A percentile compares a stretch with the other conserved stretches of the same genome.
phyloP scores from a whole-genome alignment of 2,888 invertebrate genomes.

The Epistrophe grossulariae region DNA sequence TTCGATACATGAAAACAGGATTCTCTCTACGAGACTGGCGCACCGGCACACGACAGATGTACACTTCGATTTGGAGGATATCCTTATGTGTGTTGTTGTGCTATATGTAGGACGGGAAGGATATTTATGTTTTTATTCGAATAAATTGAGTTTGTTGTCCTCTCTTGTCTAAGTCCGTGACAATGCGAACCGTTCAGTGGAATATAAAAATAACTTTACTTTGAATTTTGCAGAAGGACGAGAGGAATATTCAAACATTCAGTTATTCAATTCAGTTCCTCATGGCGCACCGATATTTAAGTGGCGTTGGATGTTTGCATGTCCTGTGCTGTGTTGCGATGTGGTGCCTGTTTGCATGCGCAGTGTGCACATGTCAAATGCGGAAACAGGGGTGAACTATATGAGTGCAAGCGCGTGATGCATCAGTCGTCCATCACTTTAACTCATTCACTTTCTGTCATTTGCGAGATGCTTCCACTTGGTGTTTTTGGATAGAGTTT shows the following conservation, averaged over 20 bases:
- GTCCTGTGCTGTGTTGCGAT: constrained; percentile 1
- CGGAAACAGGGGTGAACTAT: constrained; percentile 69
- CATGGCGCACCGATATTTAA: constrained; percentile 17
- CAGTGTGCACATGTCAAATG: constrained; percentile 56
- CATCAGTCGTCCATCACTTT: constrained; percentile 59
- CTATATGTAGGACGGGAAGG: constrained; percentile 14
- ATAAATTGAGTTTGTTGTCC: constrained; percentile 10
- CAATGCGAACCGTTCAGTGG: constrained; percentile 18
- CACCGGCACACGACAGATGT: constrained; percentile 74
- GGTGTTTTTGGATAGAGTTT: constrained; percentile 27
- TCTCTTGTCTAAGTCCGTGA: neutral
- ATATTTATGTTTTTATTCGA: constrained; percentile 9
- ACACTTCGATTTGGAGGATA: constrained; percentile 41
- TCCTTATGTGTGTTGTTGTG: constrained; percentile 25
- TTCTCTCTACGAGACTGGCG: constrained; percentile 8
- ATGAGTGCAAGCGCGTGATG: constrained; percentile 54
- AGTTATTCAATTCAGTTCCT: neutral
- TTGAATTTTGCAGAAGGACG: constrained; percentile 54
- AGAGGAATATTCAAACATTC: constrained; percentile 19
- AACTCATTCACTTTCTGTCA: constrained; percentile 41
- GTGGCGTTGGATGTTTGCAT: constrained; percentile 22
- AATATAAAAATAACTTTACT: constrained; percentile 65
- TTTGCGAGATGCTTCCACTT: constrained; percentile 50
- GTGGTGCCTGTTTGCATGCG: constrained; percentile 29
- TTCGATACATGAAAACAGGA: constrained; percentile 33